These are phyloP conservation scores for Rhogogaster chlorosoma DNA, from an alignment of 2,888 invertebrate genomes.

Conservation along the genomic window DNA sequence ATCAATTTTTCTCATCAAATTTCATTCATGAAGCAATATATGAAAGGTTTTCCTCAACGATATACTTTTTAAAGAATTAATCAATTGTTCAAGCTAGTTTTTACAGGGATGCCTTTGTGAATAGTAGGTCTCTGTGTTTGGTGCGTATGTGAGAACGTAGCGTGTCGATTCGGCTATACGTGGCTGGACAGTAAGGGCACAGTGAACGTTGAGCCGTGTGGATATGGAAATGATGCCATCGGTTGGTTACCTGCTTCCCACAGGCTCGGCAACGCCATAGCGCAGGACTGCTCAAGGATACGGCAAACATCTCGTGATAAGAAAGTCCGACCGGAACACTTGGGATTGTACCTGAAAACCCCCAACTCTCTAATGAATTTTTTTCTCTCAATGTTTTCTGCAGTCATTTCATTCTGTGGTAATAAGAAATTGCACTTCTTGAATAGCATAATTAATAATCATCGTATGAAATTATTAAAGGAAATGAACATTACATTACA, in stretches of 20 bases:
- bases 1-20: conserved; percentile 8
- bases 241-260: conserved; percentile 92
- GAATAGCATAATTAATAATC: neutral
- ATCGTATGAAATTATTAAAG: neutral
- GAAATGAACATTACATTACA: neutral
- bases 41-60: neutral
- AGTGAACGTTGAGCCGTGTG: conserved; percentile 89
- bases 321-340: conserved; percentile 80
- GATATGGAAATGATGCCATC: conserved; percentile 93
- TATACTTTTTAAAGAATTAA: conserved; percentile 11
- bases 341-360: conserved; percentile 73
- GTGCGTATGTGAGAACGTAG: conserved; percentile 89
- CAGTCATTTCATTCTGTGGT: neutral
- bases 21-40: conserved; percentile 21
- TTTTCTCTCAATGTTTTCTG: conserved; percentile 13
- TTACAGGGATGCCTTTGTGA: conserved; percentile 71
- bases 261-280: conserved; percentile 91
- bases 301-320: conserved; percentile 92
- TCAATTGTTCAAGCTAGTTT: conserved; percentile 55
- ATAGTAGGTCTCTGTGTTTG: conserved; percentile 81
- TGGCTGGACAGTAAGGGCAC: conserved; percentile 92
- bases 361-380: conserved; percentile 42
- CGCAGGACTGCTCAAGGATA: conserved; percentile 85
- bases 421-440: conserved; percentile 17
- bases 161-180: conserved; percentile 93